phyloP scores from a whole-genome alignment of 1,140 invertebrate genomes.

The Thalassaphorura encarpata region DNA sequence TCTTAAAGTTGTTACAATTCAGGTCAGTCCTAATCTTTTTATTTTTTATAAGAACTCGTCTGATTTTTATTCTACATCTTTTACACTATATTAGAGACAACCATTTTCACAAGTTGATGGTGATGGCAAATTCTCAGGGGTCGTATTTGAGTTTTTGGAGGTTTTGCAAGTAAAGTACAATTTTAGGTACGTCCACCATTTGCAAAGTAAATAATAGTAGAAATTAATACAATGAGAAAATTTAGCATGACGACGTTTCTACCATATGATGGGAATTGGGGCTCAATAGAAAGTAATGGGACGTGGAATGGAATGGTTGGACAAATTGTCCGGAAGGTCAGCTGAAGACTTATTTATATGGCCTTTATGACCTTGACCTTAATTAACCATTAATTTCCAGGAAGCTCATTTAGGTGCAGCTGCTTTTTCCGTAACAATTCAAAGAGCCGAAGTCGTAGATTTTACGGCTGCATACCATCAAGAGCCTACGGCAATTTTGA shows the following conservation, averaged over 20 bases:
- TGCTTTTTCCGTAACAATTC: constrained; percentile 40
- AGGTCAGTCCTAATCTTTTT: too few species aligned
- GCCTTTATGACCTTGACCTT: background rate
- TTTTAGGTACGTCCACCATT: constrained; percentile 34
- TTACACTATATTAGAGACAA: constrained; percentile 1
- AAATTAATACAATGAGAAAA: background rate
- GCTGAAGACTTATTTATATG: constrained; percentile 1
- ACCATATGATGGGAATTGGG: constrained; percentile 38
- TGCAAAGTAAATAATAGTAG: background rate
- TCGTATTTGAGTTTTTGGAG: constrained; percentile 34
- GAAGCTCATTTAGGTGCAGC: constrained; percentile 40
- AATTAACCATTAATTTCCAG: constrained; percentile 17
- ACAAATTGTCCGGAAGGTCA: constrained; percentile 36
- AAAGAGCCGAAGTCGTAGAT: constrained; percentile 38
- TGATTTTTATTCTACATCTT: background rate
- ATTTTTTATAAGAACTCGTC: too few species aligned
- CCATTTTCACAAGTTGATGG: background rate
- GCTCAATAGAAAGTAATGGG: constrained; percentile 22
- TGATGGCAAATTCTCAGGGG: constrained; percentile 1
- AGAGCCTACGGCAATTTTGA: constrained; percentile 35
- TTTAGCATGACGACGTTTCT: constrained; percentile 34
- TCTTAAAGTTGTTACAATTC: constrained; percentile 1
- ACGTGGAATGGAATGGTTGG: constrained; percentile 41
- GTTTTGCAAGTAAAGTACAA: constrained; percentile 34
- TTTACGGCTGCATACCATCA: constrained; percentile 40